These are phyloP conservation scores for Gnathonemus echidnorhynchus DNA, from an alignment of 2,113 vertebrate species.

Conservation along the genomic window DNA sequence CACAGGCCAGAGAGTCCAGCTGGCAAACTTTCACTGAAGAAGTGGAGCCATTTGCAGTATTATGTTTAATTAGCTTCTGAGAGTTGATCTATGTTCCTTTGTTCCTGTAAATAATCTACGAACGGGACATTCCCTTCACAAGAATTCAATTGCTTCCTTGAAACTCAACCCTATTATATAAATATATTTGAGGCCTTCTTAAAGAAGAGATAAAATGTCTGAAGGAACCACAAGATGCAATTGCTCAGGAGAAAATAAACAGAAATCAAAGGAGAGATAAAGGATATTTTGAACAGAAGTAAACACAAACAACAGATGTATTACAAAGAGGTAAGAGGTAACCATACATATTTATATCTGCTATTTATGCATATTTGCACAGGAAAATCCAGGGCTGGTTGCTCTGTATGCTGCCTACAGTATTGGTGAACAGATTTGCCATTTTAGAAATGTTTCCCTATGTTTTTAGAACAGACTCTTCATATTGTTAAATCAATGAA, in stretches of 20 bases:
- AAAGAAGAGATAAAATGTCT: not conserved
- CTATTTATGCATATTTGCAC: not conserved
- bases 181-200: conserved; percentile 5
- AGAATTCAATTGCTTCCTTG: conserved; percentile 2
- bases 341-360: not conserved
- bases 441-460: not conserved
- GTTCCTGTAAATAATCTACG: conserved; percentile 13
- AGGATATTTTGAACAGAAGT: not conserved
- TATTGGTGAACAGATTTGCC: not conserved
- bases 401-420: not conserved
- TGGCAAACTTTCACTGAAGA: conserved; percentile 9
- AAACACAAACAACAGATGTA: not conserved
- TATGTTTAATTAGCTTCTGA: not conserved
- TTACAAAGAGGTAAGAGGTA: not conserved
- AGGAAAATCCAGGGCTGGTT: not conserved
- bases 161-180: conserved; percentile 8
- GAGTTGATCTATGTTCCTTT: conserved; percentile 5
- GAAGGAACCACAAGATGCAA: not conserved
- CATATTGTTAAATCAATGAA: not conserved
- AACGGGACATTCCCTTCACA: not conserved
- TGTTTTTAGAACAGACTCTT: not conserved
- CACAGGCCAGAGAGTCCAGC: not conserved
- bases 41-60: not conserved
- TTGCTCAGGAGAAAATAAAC: not conserved
- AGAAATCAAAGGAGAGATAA: not conserved